Percentiles rank a stretch among this genome's conserved stretches.
Conservation (phyloP, 1,140 invertebrate genomes). For the Danaus melanippus region DNA sequence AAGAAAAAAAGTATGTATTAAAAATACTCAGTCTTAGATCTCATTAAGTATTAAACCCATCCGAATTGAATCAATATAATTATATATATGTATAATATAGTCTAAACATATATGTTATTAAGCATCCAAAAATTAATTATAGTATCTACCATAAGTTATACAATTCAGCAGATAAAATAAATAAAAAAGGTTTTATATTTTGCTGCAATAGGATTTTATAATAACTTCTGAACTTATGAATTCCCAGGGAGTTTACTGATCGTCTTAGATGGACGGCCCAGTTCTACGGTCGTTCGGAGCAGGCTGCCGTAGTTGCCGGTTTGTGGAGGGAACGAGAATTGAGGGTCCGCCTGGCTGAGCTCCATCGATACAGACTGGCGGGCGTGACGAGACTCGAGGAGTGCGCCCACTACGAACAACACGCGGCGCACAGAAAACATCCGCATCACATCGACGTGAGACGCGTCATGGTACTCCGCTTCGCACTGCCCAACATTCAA, state of each 20-base stretch:
- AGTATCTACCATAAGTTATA: too few relatives aligned
- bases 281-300: constrained; percentile 88
- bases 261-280: constrained; percentile 88
- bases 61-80: too few relatives aligned
- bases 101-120: too few relatives aligned
- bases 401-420: constrained; percentile 87
- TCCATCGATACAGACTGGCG: constrained; percentile 85
- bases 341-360: constrained; percentile 84
- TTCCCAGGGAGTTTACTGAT: constrained; percentile 81
- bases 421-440: constrained; percentile 68
- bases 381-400: constrained; percentile 87
- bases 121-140: too few relatives aligned
- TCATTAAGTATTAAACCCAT: too few relatives aligned
- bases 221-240: not conserved
- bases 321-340: constrained; percentile 88
- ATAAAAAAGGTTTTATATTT: too few relatives aligned
- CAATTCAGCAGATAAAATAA: too few relatives aligned
- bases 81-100: too few relatives aligned
- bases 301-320: constrained; percentile 83
- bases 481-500: not conserved
- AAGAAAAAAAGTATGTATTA: constrained; percentile 80
- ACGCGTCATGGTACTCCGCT: constrained; percentile 23
- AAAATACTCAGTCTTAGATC: too few relatives aligned
- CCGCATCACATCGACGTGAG: constrained; percentile 53
- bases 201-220: too few relatives aligned